These are phyloP conservation scores for Galerucella calmariensis DNA, from an alignment of 2,888 invertebrate species.

Conservation along the genomic window DNA sequence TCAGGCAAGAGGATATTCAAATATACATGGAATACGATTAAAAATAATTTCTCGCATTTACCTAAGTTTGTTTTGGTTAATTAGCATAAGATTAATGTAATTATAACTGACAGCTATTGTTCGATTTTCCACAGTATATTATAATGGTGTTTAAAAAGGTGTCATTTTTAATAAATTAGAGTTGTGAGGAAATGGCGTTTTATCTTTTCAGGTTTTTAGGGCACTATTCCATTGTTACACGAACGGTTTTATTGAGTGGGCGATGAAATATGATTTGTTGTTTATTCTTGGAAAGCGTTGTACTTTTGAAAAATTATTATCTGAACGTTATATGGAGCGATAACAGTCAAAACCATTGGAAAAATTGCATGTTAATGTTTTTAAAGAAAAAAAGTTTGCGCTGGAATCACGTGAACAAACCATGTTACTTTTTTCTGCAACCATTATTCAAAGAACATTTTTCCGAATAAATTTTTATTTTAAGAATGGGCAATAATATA, in stretches of 20 bases:
- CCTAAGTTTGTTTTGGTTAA: background rate
- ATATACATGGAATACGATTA: too few relatives aligned
- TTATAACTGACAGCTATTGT: constrained; percentile 3
- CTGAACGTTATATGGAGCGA: background rate
- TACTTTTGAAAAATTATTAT: background rate
- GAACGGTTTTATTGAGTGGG: background rate
- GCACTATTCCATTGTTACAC: background rate
- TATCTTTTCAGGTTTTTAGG: background rate
- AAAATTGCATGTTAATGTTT: too few relatives aligned
- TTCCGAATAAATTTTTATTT: too few relatives aligned
- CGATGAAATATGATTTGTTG: background rate
- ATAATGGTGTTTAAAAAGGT: background rate
- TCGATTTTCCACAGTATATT: background rate
- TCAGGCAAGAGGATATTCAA: too few relatives aligned
- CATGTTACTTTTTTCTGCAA: too few relatives aligned
- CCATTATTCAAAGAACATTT: too few relatives aligned
- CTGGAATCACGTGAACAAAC: too few relatives aligned
- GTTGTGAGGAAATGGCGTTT: background rate
- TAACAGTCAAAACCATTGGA: background rate
- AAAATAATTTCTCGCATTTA: background rate
- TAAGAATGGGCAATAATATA: too few relatives aligned
- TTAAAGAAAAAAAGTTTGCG: too few relatives aligned
- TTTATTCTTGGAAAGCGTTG: background rate
- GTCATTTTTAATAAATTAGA: constrained; percentile 6
- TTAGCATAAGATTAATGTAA: background rate